Conservation (phyloP, 2,888 invertebrate species). For the Clusia tigrina region DNA sequence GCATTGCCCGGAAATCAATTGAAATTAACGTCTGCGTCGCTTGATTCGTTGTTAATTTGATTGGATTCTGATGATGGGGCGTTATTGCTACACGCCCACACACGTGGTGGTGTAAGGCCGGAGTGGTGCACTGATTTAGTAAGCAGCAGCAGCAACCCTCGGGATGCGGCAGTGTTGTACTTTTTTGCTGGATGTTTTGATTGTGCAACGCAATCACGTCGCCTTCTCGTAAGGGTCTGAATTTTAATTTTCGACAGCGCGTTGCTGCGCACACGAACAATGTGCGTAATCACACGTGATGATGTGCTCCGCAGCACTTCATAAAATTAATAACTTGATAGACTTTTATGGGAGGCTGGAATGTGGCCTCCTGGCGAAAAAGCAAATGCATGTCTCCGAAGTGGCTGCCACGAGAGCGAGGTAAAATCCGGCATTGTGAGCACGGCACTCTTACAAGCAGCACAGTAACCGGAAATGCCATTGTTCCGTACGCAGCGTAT, state of each 20-base stretch:
- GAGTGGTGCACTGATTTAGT: conserved; percentile 51
- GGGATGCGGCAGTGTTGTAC: conserved; percentile 20
- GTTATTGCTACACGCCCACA: conserved; percentile 56
- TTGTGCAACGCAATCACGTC: conserved; percentile 61
- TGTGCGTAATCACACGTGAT: conserved; percentile 62
- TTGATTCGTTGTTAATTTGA: conserved; percentile 60
- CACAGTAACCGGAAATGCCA: too few species aligned
- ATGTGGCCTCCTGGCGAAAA: background rate
- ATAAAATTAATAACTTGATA: conserved; percentile 60
- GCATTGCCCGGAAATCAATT: too few species aligned
- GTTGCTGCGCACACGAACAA: conserved; percentile 52
- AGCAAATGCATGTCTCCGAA: background rate
- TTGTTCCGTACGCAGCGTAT: too few species aligned
- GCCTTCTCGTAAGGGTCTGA: conserved; percentile 51
- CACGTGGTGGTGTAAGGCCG: conserved; percentile 41
- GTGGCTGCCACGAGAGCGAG: background rate
- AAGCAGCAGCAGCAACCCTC: conserved; percentile 37
- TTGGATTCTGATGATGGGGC: conserved; percentile 63
- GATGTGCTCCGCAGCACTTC: conserved; percentile 46
- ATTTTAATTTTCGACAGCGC: conserved; percentile 57
- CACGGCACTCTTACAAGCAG: too few species aligned
- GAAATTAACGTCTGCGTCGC: conserved; percentile 35
- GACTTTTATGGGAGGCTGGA: conserved; percentile 29
- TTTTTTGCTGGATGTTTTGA: conserved; percentile 47
- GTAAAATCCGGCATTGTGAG: too few species aligned